A percentile compares a stretch with the other conserved stretches of the same genome.
These are phyloP conservation scores for Sitta carolinensis DNA, from an alignment of 2,797 vertebrate species.

Conservation along the genomic window DNA sequence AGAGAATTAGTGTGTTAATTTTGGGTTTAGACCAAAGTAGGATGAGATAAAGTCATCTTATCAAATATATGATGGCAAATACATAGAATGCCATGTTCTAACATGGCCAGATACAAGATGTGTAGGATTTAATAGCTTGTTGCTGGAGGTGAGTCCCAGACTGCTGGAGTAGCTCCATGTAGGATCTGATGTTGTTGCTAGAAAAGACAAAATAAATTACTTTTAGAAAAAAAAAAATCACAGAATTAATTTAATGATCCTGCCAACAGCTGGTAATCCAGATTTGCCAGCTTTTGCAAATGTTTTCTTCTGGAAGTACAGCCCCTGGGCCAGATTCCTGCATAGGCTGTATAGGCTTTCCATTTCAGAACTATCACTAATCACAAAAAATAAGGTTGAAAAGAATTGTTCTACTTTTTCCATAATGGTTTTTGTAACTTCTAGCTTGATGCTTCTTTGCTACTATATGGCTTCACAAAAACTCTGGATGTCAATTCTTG, in stretches of 20 bases:
- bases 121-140: not conserved
- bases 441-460: not conserved
- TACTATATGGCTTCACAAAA: not conserved
- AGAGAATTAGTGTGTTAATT: not conserved
- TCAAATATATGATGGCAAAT: not conserved
- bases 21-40: not conserved
- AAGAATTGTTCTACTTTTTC: not conserved
- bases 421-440: not conserved
- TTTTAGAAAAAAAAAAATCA: not conserved
- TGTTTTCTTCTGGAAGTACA: not conserved
- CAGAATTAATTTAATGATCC: not conserved
- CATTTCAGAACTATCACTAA: not conserved
- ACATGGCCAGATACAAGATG: fast-evolving
- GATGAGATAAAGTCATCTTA: not conserved
- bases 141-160: conserved; percentile 1
- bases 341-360: not conserved
- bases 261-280: not conserved
- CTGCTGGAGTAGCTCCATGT: conserved; percentile 10
- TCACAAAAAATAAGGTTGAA: not conserved
- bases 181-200: conserved; percentile 10
- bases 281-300: not conserved
- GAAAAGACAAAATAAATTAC: conserved; percentile 26
- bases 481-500: not conserved
- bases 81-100: not conserved
- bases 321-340: not conserved